Evolutionary conservation across 2,888 invertebrate species (phyloP).

Genomic region (Norana najaformis): DNA sequence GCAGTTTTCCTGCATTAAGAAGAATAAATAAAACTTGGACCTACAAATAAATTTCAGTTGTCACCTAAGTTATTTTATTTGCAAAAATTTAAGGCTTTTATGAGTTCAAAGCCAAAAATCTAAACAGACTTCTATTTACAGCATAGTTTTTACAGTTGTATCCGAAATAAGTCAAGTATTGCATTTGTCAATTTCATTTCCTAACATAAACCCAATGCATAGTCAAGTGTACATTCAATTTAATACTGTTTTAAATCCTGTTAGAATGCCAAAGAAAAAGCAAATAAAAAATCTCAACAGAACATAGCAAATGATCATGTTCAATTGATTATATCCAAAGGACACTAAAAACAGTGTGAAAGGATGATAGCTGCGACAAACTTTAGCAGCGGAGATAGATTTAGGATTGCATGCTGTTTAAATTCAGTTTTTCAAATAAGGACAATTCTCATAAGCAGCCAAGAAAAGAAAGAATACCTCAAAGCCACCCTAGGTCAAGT

Average conservation of each 20-base stretch:
- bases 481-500: not conserved
- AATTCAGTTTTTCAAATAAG: not conserved
- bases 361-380: not conserved
- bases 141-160: not conserved
- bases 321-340: not conserved
- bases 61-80: no score
- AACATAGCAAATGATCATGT: not conserved
- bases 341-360: not conserved
- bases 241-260: not conserved
- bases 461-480: not conserved
- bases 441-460: slow-evolving; percentile 2
- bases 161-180: not conserved
- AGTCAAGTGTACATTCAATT: not conserved
- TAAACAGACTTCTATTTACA: slow-evolving; percentile 8
- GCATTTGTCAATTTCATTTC: not conserved
- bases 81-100: not conserved
- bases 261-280: not conserved
- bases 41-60: not conserved
- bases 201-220: slow-evolving; percentile 1
- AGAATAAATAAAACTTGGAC: no score
- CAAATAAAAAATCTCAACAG: not conserved
- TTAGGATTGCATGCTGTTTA: not conserved
- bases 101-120: not conserved
- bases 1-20: no score
- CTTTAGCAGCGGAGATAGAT: not conserved